Evolutionary conservation across 2,888 invertebrate genomes (phyloP).

Genomic region (Onchidella celtica): DNA sequence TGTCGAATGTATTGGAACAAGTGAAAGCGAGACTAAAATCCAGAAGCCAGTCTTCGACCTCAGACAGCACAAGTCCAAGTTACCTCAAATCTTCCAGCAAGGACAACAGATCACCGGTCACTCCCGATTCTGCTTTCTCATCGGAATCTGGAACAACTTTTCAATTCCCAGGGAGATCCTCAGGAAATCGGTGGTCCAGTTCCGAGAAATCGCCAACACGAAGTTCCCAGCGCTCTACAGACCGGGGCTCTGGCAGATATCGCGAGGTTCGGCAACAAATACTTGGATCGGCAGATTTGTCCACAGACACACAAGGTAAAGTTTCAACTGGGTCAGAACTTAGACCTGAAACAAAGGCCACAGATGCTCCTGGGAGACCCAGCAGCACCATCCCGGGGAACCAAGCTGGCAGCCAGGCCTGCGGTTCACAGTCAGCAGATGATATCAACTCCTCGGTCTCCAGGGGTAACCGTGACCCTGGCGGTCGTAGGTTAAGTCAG

Average conservation of each 20-base stretch:
- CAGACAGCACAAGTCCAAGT: constrained; percentile 21
- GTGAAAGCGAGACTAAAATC: constrained; percentile 50
- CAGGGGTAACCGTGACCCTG: too few species aligned
- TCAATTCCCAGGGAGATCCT: background rate
- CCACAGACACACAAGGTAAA: too few species aligned
- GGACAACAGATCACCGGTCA: background rate
- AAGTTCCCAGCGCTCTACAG: background rate
- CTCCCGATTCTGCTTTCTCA: background rate
- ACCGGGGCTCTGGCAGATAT: constrained; percentile 15
- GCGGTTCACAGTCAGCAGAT: too few species aligned
- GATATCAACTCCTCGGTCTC: too few species aligned
- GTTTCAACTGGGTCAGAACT: background rate
- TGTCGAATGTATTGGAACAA: constrained; percentile 44
- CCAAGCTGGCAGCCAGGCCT: too few species aligned
- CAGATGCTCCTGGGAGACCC: too few species aligned
- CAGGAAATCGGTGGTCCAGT: background rate
- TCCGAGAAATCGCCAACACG: background rate
- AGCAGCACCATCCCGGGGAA: too few species aligned
- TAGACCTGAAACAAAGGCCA: background rate
- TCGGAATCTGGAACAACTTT: background rate
- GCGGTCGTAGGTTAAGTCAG: too few species aligned
- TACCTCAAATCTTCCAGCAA: background rate
- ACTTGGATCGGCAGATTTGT: background rate
- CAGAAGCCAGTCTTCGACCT: constrained; percentile 35
- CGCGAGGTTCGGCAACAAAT: constrained; percentile 26